Base-by-base conservation (phyloP, 64 coral and sea anemone species). In the Stichodactyla mertensii region DNA sequence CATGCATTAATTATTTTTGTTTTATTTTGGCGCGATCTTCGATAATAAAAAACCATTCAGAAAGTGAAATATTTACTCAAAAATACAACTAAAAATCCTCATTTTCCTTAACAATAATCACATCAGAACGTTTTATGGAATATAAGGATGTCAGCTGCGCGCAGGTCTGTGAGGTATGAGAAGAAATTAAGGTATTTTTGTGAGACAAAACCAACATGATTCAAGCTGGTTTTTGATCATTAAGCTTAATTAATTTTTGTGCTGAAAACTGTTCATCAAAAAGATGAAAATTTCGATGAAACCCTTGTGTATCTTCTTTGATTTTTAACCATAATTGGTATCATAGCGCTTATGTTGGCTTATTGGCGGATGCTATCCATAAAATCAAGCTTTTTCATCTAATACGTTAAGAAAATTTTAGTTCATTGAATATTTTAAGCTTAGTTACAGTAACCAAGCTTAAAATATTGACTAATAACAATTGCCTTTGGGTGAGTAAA, bases 21-120 rank as follows among this genome's bases (percentile, higher is more conserved):
- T 81, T 81, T 81, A 81, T 81, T 81, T 81, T 81, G 78, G 78
- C 78, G 78, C 78, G 78, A 74, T 74, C 69, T 74, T 74, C 69
- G 69, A 74, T 74, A n/a, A 74, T 9, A 27, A 74, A 20, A 52
- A 81, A 81, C 13, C 53, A 81, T 81, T 12, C 78, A 19, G 15
- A 81, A 81, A 81, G 78, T 74, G 69, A 74, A 74, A 11, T 26
- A 9, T 74, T 74, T 0, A 74, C 24, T 13, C 24, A 4, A 31
- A 74, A 74, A 36, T 69, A 27, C 69, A 74, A 74, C 26, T 31
- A 3, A 74, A 74, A 81, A 8, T 81, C 78, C 2, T 19, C 53
- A 16, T 55, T 81, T 74, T 74, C 14, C 51, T 19, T 52, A 16
- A 81, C 16, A 18, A 53, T 19, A 53, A 81, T 9, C 4, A 54